Base-by-base conservation (phyloP, 2,113 vertebrate species). In the Charadrius vociferus region DNA sequence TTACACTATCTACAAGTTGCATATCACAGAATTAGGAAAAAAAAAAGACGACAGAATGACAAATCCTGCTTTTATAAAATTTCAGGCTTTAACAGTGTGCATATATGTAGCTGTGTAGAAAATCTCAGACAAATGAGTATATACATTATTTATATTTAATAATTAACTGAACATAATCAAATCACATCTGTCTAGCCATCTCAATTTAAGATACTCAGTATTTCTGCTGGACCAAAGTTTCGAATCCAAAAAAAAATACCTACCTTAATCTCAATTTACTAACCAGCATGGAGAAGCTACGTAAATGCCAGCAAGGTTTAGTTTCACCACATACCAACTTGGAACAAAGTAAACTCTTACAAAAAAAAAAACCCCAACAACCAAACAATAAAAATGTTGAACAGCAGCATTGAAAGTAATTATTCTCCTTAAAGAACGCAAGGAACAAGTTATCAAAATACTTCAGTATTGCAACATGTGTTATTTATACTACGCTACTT, bases 381-480 rank as follows among this genome's bases (percentile, higher is more conserved):
- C 97, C 97, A 98, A 98, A 98, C 92, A 67, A 81, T 67, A 97
- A 96, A 96, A 95, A 97, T 98, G 98, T 97, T 97, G 95, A 98
- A 98, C 97, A 99, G 98, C 98, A 98, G 98, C 98, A 97, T 74
- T 50, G 55, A 95, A 98, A 98, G 95, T 9, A 93, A 98, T 93
- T 95, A 1, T 63, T 93, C 95, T 88, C 81, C 86, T 94, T 96
- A 93, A 97, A 98, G 97, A 97, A 97, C 88, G 96, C 83, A 97
- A 98, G 98, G 98, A 98, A 98, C 93, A 97, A 98, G 96, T 98
- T 96, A 96, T 81, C 86, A 92, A 72, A 98, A 98, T 41, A 84
- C 97, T 97, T 97, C 95, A 98, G 98, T 65, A 98, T 98, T 98
- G 98, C 98, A 97, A 97, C 95, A 47, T 36, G 72, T 95, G 94